Evolutionary conservation across 2,113 vertebrate species (phyloP).

Genomic region (Leuciscus idus): DNA sequence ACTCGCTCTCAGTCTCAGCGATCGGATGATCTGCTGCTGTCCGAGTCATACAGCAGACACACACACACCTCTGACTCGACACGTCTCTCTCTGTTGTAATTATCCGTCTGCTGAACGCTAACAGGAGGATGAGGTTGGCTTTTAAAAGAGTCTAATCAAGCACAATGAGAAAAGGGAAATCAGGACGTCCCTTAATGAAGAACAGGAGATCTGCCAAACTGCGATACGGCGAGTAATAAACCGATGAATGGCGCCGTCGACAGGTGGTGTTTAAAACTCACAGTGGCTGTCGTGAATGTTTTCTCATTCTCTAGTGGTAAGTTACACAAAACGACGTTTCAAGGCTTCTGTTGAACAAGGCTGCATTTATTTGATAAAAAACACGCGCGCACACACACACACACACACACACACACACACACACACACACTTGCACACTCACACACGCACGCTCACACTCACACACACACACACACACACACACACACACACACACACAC

Average conservation of each 20-base stretch:
- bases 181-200: constrained; percentile 43
- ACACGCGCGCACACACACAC: too few relatives aligned
- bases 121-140: constrained; percentile 40
- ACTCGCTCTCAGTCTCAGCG: constrained; percentile 12
- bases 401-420: too few relatives aligned
- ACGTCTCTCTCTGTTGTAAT: constrained; percentile 12
- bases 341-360: too few relatives aligned
- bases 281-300: background rate
- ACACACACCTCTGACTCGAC: background rate
- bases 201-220: constrained; percentile 38
- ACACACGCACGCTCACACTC: too few relatives aligned
- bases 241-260: background rate
- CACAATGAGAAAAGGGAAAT: constrained; percentile 46
- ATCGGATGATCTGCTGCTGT: constrained; percentile 27
- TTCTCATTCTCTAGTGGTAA: background rate
- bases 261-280: constrained; percentile 13
- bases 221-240: background rate
- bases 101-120: constrained; percentile 40
- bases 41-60: constrained; percentile 4
- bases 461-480: too few relatives aligned
- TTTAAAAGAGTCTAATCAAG: constrained; percentile 50
- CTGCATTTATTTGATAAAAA: too few relatives aligned
- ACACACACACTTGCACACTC: too few relatives aligned
- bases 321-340: background rate
- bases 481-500: too few relatives aligned